Base-by-base conservation (phyloP, 2,113 vertebrate genomes). In the Pampusana beccarii region DNA sequence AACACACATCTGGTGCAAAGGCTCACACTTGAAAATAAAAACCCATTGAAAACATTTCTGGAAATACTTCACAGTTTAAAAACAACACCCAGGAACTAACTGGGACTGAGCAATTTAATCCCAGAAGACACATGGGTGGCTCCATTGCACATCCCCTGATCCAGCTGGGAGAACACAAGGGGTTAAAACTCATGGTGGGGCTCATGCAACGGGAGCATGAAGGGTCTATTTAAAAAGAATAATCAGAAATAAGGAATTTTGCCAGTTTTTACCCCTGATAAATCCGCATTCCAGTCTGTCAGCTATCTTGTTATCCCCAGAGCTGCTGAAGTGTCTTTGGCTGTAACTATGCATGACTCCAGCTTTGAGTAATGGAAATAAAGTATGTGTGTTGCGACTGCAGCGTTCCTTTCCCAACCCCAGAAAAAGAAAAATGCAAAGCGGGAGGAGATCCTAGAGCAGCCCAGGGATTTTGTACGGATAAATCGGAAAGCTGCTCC, bases 281-380 rank as follows among this genome's bases (percentile, higher is more conserved):
- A 97, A 97, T 96, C 86, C 14, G 0, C 97, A 97, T 98, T 97
- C 97, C 97, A 94, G 95, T 95, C 96, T 97, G 97, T 98, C 97
- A 97, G 97, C 96, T 97, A 97, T 96, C 97, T 97, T 97, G 97
- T 97, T 97, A 98, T 97, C 96, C 96, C 94, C 93, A 88, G 92
- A 97, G 96, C 97, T 95, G 97, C 95, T 97, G 96, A 98, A 97
- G 97, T 97, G 97, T 97, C 96, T 97, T 95, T 97, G 96, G 97
- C 97, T 92, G 93, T 75, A 95, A 87, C 92, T 70, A 69, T 31
- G 90, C 95, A 95, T 97, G 90, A 93, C 97, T 98, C 95, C 65
- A 2, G 94, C 96, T 95, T 62, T 95, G 88, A 97, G 97, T 97
- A 97, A 97, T 98, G 97, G 97, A 97, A 97, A 97, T 97, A 95